A percentile compares a stretch with the other conserved stretches of the same genome.
These are phyloP conservation scores for Pollenia labialis DNA, from an alignment of 2,888 invertebrate genomes.

Conservation along the genomic window DNA sequence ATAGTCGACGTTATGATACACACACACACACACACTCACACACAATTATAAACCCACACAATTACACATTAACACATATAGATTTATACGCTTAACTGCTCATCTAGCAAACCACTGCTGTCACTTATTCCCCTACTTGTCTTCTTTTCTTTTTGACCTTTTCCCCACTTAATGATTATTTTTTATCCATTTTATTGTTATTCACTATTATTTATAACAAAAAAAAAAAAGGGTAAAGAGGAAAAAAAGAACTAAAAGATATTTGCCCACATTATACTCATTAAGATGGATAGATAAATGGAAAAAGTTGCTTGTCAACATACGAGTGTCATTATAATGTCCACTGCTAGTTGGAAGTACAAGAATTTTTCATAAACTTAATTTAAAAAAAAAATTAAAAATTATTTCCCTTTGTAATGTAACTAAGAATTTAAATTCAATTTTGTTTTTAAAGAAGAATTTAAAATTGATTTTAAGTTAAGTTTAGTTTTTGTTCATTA, in stretches of 20 bases:
- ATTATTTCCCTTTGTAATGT: too few relatives aligned
- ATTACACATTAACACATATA: background rate
- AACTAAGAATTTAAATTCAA: too few relatives aligned
- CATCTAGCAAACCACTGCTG: background rate
- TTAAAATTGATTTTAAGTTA: too few relatives aligned
- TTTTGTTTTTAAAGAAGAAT: too few relatives aligned
- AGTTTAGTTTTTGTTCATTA: too few relatives aligned
- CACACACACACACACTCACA: background rate
- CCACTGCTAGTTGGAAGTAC: constrained; percentile 1
- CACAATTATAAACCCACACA: background rate
- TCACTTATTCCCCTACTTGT: background rate
- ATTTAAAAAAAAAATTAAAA: constrained; percentile 1
- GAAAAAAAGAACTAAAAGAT: constrained; percentile 62
- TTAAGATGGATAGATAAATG: constrained; percentile 71
- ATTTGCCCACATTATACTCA: constrained; percentile 71
- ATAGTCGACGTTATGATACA: constrained; percentile 55
- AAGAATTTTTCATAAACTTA: background rate
- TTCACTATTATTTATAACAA: constrained; percentile 22
- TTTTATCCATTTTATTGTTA: constrained; percentile 53
- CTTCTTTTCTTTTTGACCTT: constrained; percentile 1
- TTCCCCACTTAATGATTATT: constrained; percentile 32
- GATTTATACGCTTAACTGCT: background rate
- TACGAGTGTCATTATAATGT: constrained; percentile 38
- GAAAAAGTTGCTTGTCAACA: constrained; percentile 58
- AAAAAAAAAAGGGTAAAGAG: background rate